Evolutionary conservation across 1,140 invertebrate species (phyloP).

Genomic region (Hypsibius dujardini): DNA sequence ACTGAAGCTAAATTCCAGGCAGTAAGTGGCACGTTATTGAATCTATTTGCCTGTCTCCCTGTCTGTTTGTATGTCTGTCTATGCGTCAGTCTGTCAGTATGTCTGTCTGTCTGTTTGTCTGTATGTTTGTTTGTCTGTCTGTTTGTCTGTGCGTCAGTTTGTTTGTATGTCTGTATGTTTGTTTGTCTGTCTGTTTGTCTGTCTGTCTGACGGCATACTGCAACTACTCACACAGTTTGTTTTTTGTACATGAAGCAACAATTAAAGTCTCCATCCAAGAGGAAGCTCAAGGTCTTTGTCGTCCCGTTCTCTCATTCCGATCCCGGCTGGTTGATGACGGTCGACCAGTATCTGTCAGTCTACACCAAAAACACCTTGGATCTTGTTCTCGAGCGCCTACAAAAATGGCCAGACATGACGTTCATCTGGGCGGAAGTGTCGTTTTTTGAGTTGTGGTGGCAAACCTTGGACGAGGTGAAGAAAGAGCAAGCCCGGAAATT

Average conservation of each 20-base stretch:
- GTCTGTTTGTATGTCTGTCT: too few species aligned
- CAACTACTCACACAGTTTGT: slow-evolving; percentile 87
- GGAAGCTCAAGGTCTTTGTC: neutral
- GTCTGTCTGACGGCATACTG: slow-evolving; percentile 44
- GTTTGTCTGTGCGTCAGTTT: neutral
- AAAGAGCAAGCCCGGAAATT: too few species aligned
- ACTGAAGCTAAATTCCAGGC: too few species aligned
- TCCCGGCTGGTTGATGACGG: slow-evolving; percentile 23
- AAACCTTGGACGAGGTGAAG: slow-evolving; percentile 50
- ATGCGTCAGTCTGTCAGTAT: neutral
- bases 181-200: neutral
- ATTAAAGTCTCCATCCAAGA: slow-evolving; percentile 53
- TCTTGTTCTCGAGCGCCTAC: slow-evolving; percentile 72
- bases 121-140: too few species aligned
- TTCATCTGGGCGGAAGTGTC: slow-evolving; percentile 96
- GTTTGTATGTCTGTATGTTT: neutral
- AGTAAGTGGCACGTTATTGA: too few species aligned
- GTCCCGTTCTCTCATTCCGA: neutral
- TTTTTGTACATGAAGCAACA: slow-evolving; percentile 87
- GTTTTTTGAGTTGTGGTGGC: slow-evolving; percentile 87
- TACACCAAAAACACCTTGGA: slow-evolving; percentile 38
- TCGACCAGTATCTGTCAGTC: neutral
- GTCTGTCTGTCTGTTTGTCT: neutral
- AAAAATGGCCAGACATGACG: slow-evolving; percentile 67
- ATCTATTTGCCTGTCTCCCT: too few species aligned